Evolutionary conservation across 1,140 invertebrate species (phyloP).

Genomic region (Drosophila aff.): DNA sequence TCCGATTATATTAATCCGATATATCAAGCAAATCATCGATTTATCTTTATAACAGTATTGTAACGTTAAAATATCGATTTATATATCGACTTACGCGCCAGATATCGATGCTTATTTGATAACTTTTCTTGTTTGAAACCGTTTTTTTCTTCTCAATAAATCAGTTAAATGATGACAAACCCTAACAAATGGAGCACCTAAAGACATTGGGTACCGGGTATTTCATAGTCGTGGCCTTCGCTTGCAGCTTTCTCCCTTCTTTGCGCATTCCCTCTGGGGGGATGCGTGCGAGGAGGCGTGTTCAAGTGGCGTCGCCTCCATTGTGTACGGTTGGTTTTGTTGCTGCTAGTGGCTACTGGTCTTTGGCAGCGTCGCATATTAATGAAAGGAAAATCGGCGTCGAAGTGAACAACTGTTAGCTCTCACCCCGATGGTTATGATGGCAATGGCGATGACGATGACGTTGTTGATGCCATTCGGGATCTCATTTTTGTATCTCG

Average conservation of each 20-base stretch:
- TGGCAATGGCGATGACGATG: constrained; percentile 10
- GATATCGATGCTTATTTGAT: neutral
- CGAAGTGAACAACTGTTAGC: constrained; percentile 33
- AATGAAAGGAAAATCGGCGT: constrained; percentile 39
- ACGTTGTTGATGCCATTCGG: constrained; percentile 8
- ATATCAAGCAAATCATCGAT: too few relatives aligned
- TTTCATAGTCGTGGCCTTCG: neutral
- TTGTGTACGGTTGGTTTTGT: constrained; percentile 4
- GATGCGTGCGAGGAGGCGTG: constrained; percentile 41
- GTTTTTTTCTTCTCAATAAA: neutral
- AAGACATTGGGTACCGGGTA: neutral
- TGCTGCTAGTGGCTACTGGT: constrained; percentile 29
- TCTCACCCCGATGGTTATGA: constrained; percentile 16
- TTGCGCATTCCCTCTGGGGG: neutral
- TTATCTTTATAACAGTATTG: too few relatives aligned
- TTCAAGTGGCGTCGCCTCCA: constrained; percentile 35
- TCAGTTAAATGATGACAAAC: neutral
- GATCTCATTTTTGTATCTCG: constrained; percentile 19
- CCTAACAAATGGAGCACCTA: neutral
- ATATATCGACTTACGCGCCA: too few relatives aligned
- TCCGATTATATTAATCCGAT: too few relatives aligned
- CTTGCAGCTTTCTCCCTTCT: constrained; percentile 2
- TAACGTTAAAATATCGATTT: too few relatives aligned
- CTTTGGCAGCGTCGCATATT: constrained; percentile 42
- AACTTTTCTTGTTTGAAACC: neutral